Percentiles rank a stretch among this genome's conserved stretches.
These are phyloP conservation scores for Melanocharis versteri DNA, from an alignment of 2,113 vertebrate genomes.

Conservation along the genomic window DNA sequence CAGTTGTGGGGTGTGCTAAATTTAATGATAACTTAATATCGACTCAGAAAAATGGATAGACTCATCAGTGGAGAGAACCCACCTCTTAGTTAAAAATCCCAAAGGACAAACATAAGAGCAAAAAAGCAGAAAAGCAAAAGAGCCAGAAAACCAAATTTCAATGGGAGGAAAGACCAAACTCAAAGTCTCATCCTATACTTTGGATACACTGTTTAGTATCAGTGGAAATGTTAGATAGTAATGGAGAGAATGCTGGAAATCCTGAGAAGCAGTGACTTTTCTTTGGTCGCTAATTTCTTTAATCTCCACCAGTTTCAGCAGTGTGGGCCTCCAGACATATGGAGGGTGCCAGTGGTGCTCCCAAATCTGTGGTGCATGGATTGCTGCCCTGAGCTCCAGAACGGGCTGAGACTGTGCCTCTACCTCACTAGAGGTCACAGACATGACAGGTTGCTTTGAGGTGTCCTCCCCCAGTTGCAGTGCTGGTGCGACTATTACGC, in stretches of 20 bases:
- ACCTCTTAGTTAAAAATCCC: not conserved
- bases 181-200: not conserved
- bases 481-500: fast-evolving
- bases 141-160: not conserved
- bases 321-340: fast-evolving
- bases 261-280: not conserved
- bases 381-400: not conserved
- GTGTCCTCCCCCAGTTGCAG: not conserved
- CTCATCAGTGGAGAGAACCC: fast-evolving
- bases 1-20: not conserved
- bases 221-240: not conserved
- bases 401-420: not conserved
- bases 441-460: not conserved
- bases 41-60: not conserved
- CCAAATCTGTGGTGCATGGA: fast-evolving
- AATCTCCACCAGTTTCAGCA: fast-evolving
- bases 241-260: not conserved
- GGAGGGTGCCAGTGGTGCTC: fast-evolving
- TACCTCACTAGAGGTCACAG: not conserved
- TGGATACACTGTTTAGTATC: not conserved
- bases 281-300: not conserved
- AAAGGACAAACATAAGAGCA: not conserved
- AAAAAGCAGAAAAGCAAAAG: not conserved
- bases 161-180: not conserved
- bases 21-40: not conserved